Evolutionary conservation across 1,140 invertebrate species (phyloP).

Genomic region (Mercenaria mercenaria): DNA sequence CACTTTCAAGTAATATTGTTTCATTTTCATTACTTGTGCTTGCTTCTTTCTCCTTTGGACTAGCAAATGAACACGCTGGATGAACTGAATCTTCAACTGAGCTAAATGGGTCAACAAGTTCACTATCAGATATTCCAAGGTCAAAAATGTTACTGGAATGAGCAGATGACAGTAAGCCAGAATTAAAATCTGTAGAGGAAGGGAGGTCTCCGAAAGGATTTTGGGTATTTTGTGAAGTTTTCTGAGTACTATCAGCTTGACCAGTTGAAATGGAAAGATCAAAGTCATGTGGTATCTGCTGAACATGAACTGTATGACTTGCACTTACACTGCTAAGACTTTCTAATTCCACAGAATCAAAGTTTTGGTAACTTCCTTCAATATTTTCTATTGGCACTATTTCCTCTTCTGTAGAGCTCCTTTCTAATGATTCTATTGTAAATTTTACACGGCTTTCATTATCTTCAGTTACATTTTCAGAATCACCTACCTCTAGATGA

Average conservation of each 20-base stretch:
- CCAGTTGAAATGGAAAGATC: background rate
- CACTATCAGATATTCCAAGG: constrained; percentile 50
- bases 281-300: background rate
- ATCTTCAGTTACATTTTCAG: background rate
- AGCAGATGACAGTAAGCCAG: constrained; percentile 29
- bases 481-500: background rate
- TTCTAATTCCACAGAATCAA: background rate
- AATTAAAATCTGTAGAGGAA: background rate
- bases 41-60: background rate
- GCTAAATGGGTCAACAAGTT: constrained; percentile 64
- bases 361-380: background rate
- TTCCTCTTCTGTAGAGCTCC: background rate
- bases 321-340: background rate
- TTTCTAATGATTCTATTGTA: background rate
- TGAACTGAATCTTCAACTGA: constrained; percentile 44
- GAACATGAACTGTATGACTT: background rate
- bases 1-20: background rate
- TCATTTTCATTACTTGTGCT: constrained; percentile 13
- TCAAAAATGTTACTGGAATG: constrained; percentile 59
- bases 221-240: constrained; percentile 6
- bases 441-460: constrained; percentile 3
- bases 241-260: background rate
- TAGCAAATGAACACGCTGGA: background rate
- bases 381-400: background rate
- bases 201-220: background rate